phyloP scores from a whole-genome alignment of 2,888 invertebrate species.

The Calameuta pallipes region DNA sequence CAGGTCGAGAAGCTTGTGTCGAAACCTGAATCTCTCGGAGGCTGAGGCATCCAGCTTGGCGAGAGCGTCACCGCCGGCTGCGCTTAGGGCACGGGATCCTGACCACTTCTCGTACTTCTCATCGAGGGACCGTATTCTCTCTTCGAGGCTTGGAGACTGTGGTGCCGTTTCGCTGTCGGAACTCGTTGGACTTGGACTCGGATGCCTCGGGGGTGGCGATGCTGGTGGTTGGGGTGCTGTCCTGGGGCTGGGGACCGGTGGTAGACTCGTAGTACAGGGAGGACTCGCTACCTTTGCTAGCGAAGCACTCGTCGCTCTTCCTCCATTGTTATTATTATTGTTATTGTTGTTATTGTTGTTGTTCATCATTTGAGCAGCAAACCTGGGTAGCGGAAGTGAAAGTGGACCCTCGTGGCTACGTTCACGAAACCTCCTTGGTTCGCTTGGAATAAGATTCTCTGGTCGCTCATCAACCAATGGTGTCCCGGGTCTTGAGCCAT shows the following conservation, averaged over 20 bases:
- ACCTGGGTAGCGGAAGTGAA: slow-evolving; percentile 88
- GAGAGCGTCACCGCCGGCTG: slow-evolving; percentile 69
- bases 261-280: slow-evolving; percentile 56
- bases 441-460: slow-evolving; percentile 78
- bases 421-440: slow-evolving; percentile 78
- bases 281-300: slow-evolving; percentile 63
- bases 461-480: slow-evolving; percentile 86
- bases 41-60: slow-evolving; percentile 68
- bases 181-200: slow-evolving; percentile 81
- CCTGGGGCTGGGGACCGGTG: slow-evolving; percentile 68
- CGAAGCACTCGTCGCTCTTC: slow-evolving; percentile 20
- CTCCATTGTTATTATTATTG: slow-evolving; percentile 39
- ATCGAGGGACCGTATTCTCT: slow-evolving; percentile 90
- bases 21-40: slow-evolving; percentile 72
- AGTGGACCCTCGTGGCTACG: slow-evolving; percentile 77
- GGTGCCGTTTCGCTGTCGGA: slow-evolving; percentile 79
- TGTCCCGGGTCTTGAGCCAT: slow-evolving; percentile 85
- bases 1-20: slow-evolving; percentile 82
- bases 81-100: slow-evolving; percentile 73
- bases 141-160: slow-evolving; percentile 79
- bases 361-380: slow-evolving; percentile 78
- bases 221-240: slow-evolving; percentile 74
- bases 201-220: slow-evolving; percentile 76
- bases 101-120: slow-evolving; percentile 95
- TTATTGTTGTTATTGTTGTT: slow-evolving; percentile 55